Percentiles rank a stretch among this genome's conserved stretches.
Evolutionary conservation across 2,888 invertebrate genomes (phyloP).

Genomic region (Diaphora mendica): DNA sequence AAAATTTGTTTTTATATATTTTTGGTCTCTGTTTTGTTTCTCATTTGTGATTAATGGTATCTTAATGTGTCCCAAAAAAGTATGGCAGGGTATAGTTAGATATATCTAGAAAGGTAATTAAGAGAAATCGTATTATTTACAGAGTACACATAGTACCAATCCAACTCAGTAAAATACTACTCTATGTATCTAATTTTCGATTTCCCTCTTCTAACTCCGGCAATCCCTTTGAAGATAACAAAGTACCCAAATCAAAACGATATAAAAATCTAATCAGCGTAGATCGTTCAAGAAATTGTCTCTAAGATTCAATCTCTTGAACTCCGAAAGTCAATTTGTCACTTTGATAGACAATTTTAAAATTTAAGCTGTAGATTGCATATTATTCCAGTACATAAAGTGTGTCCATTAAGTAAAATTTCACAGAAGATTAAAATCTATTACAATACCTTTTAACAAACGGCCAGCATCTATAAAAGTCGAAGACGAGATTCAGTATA

Average conservation of each 20-base stretch:
- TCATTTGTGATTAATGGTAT: too few relatives aligned
- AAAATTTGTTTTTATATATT: too few relatives aligned
- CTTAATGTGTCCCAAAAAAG: too few relatives aligned
- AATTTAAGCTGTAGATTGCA: conserved; percentile 13
- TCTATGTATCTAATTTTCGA: neutral
- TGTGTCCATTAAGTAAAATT: conserved; percentile 37
- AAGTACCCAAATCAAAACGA: conserved; percentile 5
- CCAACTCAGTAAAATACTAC: neutral
- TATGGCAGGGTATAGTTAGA: too few relatives aligned
- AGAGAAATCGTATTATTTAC: too few relatives aligned
- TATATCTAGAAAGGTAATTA: too few relatives aligned
- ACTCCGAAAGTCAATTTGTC: conserved; percentile 12
- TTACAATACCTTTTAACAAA: conserved; percentile 88
- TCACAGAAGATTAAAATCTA: conserved; percentile 51
- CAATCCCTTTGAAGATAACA: neutral
- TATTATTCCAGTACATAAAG: conserved; percentile 23
- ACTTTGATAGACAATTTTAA: conserved; percentile 20
- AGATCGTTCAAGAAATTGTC: conserved; percentile 3
- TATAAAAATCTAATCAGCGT: conserved; percentile 3
- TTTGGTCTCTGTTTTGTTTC: too few relatives aligned
- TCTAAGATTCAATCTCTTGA: conserved; percentile 13
- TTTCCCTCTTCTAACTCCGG: neutral
- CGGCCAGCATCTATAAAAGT: conserved; percentile 92
- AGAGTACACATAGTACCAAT: too few relatives aligned
- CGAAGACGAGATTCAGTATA: conserved; percentile 92